Conservation (phyloP, 2,888 invertebrate genomes). For the Cepaea hortensis region DNA sequence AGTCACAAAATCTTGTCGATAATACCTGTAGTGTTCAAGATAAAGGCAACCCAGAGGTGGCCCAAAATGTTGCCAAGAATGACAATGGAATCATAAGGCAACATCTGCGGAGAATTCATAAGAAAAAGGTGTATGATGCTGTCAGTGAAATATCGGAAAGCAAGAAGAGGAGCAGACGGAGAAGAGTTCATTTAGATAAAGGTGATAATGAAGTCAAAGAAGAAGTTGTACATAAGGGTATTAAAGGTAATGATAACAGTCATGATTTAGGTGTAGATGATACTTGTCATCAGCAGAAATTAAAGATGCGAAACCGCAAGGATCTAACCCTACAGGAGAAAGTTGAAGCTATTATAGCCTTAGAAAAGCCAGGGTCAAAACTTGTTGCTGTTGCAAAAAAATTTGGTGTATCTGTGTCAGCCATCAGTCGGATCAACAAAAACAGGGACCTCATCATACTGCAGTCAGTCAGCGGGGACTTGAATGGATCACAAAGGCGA, state of each 20-base stretch:
- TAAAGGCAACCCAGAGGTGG: not conserved
- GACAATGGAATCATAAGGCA: conserved; percentile 11
- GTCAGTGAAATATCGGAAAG: not conserved
- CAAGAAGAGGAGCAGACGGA: conserved; percentile 1
- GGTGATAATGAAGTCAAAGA: conserved; percentile 6
- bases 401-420: conserved; percentile 43
- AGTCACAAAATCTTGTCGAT: not conserved
- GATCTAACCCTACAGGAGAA: conserved; percentile 46
- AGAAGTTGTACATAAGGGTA: conserved; percentile 14
- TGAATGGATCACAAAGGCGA: not conserved
- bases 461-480: conserved; percentile 35
- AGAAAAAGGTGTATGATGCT: not conserved
- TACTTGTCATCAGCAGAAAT: not conserved
- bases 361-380: conserved; percentile 33
- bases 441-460: conserved; percentile 37
- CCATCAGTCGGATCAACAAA: conserved; percentile 43
- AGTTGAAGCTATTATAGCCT: conserved; percentile 23
- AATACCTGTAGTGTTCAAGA: not conserved
- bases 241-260: not conserved
- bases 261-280: not conserved
- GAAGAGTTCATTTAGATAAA: not conserved
- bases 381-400: conserved; percentile 19
- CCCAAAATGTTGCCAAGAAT: not conserved
- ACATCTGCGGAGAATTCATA: conserved; percentile 17
- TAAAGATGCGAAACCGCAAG: conserved; percentile 22